Conservation (phyloP, 2,797 vertebrate genomes). For the Pristis pectinata region DNA sequence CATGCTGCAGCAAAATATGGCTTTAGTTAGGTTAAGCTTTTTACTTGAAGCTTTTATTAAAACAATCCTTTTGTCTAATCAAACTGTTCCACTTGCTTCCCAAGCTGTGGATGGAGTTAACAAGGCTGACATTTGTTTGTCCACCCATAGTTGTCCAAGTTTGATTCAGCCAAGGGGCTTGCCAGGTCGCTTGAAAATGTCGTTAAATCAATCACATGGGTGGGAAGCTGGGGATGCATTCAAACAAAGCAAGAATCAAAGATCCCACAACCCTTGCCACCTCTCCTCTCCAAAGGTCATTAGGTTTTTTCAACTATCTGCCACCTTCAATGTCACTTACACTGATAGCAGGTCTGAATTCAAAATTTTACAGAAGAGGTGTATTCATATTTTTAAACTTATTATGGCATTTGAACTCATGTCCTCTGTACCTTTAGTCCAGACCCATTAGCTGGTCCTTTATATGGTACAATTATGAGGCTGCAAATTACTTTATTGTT, state of each 20-base stretch:
- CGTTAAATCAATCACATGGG: not conserved
- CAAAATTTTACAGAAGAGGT: not conserved
- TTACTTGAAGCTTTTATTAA: not conserved
- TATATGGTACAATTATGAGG: not conserved
- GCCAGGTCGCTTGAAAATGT: not conserved
- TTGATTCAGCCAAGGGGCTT: not conserved
- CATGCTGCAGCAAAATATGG: not conserved
- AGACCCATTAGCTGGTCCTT: not conserved
- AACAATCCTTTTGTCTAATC: not conserved
- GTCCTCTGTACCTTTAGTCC: not conserved
- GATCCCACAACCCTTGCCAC: no score
- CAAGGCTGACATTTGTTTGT: not conserved
- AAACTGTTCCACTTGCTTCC: not conserved
- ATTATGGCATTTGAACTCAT: not conserved
- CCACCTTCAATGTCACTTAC: not conserved
- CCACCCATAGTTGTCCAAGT: not conserved
- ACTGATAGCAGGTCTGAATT: not conserved
- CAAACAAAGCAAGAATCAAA: no score
- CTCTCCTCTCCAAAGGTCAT: not conserved
- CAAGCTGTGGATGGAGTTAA: not conserved
- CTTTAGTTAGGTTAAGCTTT: not conserved
- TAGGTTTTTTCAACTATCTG: not conserved
- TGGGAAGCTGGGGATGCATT: no score
- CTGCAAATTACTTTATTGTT: not conserved
- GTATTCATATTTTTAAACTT: not conserved